Evolutionary conservation across 2,888 invertebrate species (phyloP).

Genomic region (Apoderus coryli): DNA sequence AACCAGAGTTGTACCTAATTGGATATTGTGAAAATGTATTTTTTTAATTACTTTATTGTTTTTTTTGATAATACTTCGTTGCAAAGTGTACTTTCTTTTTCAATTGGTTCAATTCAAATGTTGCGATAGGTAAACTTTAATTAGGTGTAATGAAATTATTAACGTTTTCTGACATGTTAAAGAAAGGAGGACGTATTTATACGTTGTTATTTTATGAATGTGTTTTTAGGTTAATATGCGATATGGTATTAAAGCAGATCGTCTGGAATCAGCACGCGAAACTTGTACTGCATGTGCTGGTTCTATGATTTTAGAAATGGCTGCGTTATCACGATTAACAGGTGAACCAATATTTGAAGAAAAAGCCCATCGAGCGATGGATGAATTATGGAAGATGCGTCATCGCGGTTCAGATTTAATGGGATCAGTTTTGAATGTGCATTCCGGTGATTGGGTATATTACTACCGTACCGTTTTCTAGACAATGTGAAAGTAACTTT

Average conservation of each 20-base stretch:
- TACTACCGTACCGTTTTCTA: too few relatives aligned
- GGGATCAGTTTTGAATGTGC: conserved; percentile 93
- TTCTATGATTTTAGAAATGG: conserved; percentile 95
- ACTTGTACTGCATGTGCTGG: conserved; percentile 98
- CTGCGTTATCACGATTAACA: conserved; percentile 83
- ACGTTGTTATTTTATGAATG: too few relatives aligned
- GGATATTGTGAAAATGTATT: too few relatives aligned
- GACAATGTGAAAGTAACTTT: conserved; percentile 74
- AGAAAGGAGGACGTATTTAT: too few relatives aligned
- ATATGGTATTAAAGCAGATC: conserved; percentile 64
- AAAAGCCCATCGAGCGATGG: conserved; percentile 93
- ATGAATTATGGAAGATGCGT: conserved; percentile 87
- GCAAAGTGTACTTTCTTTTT: too few relatives aligned
- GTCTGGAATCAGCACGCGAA: conserved; percentile 62
- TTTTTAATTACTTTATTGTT: too few relatives aligned
- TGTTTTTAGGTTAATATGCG: conserved; percentile 57
- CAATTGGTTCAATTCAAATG: too few relatives aligned
- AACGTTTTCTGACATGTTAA: too few relatives aligned
- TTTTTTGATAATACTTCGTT: too few relatives aligned
- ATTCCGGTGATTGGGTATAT: conserved; percentile 98
- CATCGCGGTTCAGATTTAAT: conserved; percentile 85
- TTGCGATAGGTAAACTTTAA: too few relatives aligned
- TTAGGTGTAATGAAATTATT: too few relatives aligned
- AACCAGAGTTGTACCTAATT: too few relatives aligned
- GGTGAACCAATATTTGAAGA: conserved; percentile 87